Evolutionary conservation across 2,797 vertebrate species (phyloP), one percentile per base, ranked within the genome.

Genomic region (Paedocypris micromegethes): DNA sequence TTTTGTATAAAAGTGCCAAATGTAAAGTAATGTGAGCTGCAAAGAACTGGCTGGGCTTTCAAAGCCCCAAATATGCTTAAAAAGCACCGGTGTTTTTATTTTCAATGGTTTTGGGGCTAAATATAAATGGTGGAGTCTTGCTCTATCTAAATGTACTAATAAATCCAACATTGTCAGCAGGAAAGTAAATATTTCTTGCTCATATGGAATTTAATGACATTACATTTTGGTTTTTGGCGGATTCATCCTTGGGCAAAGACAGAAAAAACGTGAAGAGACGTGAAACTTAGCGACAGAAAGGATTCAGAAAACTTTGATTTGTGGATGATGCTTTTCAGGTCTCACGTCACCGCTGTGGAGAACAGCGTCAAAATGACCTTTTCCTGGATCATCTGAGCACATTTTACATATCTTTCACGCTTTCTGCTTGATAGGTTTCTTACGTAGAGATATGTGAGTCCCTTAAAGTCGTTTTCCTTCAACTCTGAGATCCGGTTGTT

Each of bases 401-500:
- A 23, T 23, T 23, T 23, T 23, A 23, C 23, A 23, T 23, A 23
- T 23, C 23, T 23, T 1, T 23, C 23, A 23, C 23, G 23, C 37
- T 42, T 9, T 7, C 9, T 37, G 43, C 23, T 5, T 2, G 8
- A 49, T 40, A n/a, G 46, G 5, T 52, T 8, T 57, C 91, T 91
- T 88, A 96, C 94, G 3, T 95, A 94, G 77, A 96, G 86, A 77
- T 91, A 88, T 54, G 82, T 80, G 2, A 96, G 92, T 72, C 93
- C 93, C 79, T 90, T 92, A 83, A 96, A 95, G 82, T 95, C 94
- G 23, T 92, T 85, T 80, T 93, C 92, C 56, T 88, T 94, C 3
- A 96, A 87, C 80, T 96, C 94, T 0, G 85, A 86, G 78, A 96
- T 95, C 9, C 75, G 89, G 72, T 96, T 96, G 86, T 93, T 96